Evolutionary conservation across 2,888 invertebrate species (phyloP).

Genomic region (Mesorhabditis belari): DNA sequence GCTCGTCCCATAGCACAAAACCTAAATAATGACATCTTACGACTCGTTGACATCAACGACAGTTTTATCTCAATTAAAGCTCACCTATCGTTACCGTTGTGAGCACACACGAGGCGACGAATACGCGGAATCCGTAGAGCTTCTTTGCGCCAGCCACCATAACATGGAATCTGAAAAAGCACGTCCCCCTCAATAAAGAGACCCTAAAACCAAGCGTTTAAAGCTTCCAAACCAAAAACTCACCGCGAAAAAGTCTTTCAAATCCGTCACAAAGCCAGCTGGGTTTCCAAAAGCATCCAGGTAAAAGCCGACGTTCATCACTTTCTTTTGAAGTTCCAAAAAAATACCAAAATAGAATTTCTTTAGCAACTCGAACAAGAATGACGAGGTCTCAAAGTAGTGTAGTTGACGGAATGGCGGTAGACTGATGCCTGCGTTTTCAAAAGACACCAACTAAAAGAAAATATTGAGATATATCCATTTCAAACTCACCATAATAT

Average conservation of each 20-base stretch:
- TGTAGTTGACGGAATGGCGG: slow-evolving; percentile 75
- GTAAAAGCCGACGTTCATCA: slow-evolving; percentile 85
- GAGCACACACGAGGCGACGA: slow-evolving; percentile 44
- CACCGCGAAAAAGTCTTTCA: slow-evolving; percentile 71
- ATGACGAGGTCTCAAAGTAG: slow-evolving; percentile 82
- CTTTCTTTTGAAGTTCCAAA: slow-evolving; percentile 74
- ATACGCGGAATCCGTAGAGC: slow-evolving; percentile 30
- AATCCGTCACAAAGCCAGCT: slow-evolving; percentile 85
- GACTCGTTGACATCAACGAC: neutral
- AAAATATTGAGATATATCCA: neutral
- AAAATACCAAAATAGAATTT: slow-evolving; percentile 69
- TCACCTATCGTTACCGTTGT: slow-evolving; percentile 37
- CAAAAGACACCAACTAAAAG: slow-evolving; percentile 76
- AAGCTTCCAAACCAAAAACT: neutral
- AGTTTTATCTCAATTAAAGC: neutral
- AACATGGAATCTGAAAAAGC: no score
- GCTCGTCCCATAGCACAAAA: slow-evolving; percentile 46
- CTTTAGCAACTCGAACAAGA: slow-evolving; percentile 72
- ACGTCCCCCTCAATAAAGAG: slow-evolving; percentile 86
- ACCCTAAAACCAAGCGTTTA: slow-evolving; percentile 61
- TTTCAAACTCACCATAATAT: slow-evolving; percentile 61
- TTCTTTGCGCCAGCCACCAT: no score
- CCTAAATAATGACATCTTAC: slow-evolving; percentile 16
- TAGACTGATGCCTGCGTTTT: slow-evolving; percentile 82
- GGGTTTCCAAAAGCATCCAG: slow-evolving; percentile 97